Percentiles rank a stretch among this genome's conserved stretches.
Evolutionary conservation across 2,113 vertebrate species (phyloP).

Genomic region (Charadrius vociferus): DNA sequence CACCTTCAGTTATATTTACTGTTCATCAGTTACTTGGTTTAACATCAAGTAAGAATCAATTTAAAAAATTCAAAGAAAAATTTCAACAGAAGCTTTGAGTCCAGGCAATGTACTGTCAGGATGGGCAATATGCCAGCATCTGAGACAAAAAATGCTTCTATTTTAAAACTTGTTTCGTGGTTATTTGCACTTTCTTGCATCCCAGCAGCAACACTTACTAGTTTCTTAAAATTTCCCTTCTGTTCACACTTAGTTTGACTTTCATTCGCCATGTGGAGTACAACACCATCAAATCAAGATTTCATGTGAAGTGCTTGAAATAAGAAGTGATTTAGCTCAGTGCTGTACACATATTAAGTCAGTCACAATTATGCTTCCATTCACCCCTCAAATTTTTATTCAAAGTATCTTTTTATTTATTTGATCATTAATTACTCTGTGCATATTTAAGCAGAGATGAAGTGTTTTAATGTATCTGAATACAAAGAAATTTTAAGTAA

Average conservation of each 20-base stretch:
- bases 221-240: not conserved
- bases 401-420: not conserved
- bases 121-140: not conserved
- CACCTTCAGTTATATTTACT: not conserved
- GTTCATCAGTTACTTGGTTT: not conserved
- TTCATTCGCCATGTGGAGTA: not conserved
- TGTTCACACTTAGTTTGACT: not conserved
- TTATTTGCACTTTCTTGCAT: not conserved
- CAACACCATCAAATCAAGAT: not conserved
- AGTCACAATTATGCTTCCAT: not conserved
- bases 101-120: not conserved
- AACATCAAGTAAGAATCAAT: not conserved
- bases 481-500: not conserved
- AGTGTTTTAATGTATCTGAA: not conserved
- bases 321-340: not conserved
- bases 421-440: not conserved
- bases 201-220: not conserved
- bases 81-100: not conserved
- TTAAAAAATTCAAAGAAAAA: not conserved
- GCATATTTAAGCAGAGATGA: not conserved
- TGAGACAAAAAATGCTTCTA: not conserved
- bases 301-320: not conserved
- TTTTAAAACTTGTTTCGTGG: not conserved
- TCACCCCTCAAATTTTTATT: not conserved
- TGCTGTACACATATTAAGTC: not conserved